A percentile compares a stretch with the other conserved stretches of the same genome.
These are phyloP conservation scores for Isaurus tuberculatus DNA, from an alignment of 92 coral and sea anemone species.

Conservation along the genomic window DNA sequence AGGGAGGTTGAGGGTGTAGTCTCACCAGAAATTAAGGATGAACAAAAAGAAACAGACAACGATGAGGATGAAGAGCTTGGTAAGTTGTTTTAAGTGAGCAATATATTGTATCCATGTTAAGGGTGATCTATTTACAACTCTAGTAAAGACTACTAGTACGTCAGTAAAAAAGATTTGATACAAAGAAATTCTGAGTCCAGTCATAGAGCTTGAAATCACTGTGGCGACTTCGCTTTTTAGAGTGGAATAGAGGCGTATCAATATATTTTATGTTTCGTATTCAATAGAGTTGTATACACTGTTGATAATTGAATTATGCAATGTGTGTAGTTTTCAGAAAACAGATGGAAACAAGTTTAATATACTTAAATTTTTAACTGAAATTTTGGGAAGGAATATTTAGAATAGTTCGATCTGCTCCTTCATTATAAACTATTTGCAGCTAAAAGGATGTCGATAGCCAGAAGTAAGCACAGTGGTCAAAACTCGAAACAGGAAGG, in stretches of 20 bases:
- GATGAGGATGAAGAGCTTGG: conserved; percentile 42
- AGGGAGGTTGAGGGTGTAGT: conserved; percentile 18
- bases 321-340: too few relatives aligned
- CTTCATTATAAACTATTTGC: not conserved
- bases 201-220: too few relatives aligned
- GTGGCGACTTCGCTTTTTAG: too few relatives aligned
- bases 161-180: too few relatives aligned
- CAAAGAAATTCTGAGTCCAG: too few relatives aligned
- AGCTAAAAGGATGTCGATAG: conserved; percentile 79
- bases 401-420: not conserved
- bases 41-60: conserved; percentile 12
- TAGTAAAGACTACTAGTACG: too few relatives aligned
- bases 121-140: too few relatives aligned
- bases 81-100: not conserved
- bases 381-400: not conserved
- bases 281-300: too few relatives aligned
- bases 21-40: conserved; percentile 29
- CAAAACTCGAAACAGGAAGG: conserved; percentile 11
- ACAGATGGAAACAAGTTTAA: not conserved
- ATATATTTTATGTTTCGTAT: too few relatives aligned
- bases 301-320: too few relatives aligned
- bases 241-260: too few relatives aligned
- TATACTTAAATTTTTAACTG: not conserved
- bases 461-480: conserved; percentile 55
- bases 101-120: not conserved